Evolutionary conservation across 2,113 vertebrate species (phyloP), one percentile per base, ranked within the genome.

Genomic region (Okapia johnstoni): DNA sequence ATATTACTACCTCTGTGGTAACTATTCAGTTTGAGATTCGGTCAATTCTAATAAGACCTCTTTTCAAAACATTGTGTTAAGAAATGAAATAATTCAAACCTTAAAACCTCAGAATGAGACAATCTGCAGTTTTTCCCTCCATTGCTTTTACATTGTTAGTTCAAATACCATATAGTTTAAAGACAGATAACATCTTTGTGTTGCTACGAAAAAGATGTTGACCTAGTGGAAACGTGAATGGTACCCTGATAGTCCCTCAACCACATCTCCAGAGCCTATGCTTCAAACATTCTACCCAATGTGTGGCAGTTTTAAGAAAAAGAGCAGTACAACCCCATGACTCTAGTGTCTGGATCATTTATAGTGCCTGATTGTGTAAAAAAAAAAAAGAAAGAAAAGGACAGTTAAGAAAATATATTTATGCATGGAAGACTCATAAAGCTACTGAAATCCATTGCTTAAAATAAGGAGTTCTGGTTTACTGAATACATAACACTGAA

Each of bases 161-260:
- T 30, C 33, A 80, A 50, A 58, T 76, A 12, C 23, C 33, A 14
- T 3, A 5, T 17, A 2, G 6, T 43, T 61, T 43, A 52, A 63
- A 89, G 16, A 63, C 3, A 66, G 85, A 21, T 36, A 2, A 25
- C 48, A 2, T 52, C 11, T 46, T 81, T 1, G 17, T 30, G 8
- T 57, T 77, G 26, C 63, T 52, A 13, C 33, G 23, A 79, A 63
- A 94, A 79, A 26, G 60, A 16, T 40, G 40, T 66, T 97, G 60
- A 80, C 11, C 43, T 61, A 9, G 1, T 40, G 46, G 83, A 66
- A 61, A 80, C 7, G 6, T 54, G 19, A 86, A 70, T 52, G 2
- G n/a, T 23, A 13, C 16, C 28, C 13, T 6, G 3, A 1, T 2
- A 9, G 28, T 28, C 40, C 26, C 10, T 28, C 3, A 30, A 30